Evolutionary conservation across 2,113 vertebrate genomes (phyloP).

Genomic region (Natator depressus): DNA sequence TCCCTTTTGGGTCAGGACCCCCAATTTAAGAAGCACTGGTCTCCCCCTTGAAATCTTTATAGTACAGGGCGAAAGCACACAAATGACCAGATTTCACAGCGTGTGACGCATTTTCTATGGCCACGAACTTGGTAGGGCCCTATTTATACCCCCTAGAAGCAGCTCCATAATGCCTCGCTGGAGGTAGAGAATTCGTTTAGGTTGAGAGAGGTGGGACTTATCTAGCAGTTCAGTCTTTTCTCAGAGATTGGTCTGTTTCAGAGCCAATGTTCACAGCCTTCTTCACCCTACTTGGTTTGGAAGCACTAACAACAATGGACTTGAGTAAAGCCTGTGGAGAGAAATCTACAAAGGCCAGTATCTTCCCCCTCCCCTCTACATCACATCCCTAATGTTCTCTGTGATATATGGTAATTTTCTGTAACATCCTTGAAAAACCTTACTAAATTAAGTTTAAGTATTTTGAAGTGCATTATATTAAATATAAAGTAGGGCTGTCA

Average conservation of each 20-base stretch:
- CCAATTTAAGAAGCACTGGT: too few relatives aligned
- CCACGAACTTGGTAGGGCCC: too few relatives aligned
- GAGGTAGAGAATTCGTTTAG: background rate
- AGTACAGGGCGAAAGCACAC: too few relatives aligned
- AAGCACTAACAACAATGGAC: background rate
- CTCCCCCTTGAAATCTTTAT: too few relatives aligned
- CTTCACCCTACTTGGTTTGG: background rate
- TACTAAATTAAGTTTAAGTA: too few relatives aligned
- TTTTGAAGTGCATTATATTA: too few relatives aligned
- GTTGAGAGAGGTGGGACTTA: background rate
- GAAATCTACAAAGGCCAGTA: background rate
- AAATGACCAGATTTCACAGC: too few relatives aligned
- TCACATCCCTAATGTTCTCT: background rate
- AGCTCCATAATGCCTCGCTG: background rate
- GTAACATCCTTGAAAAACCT: too few relatives aligned
- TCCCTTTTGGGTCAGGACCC: too few relatives aligned
- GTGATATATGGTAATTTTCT: too few relatives aligned
- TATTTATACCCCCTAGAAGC: background rate
- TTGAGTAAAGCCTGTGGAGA: background rate
- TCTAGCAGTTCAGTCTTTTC: background rate
- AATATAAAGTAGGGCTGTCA: too few relatives aligned
- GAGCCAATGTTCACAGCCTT: background rate
- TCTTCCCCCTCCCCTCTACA: background rate
- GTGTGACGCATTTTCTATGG: too few relatives aligned
- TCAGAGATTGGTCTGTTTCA: background rate